phyloP scores from a whole-genome alignment of 2,113 vertebrate genomes.

The Chloebia gouldiae region DNA sequence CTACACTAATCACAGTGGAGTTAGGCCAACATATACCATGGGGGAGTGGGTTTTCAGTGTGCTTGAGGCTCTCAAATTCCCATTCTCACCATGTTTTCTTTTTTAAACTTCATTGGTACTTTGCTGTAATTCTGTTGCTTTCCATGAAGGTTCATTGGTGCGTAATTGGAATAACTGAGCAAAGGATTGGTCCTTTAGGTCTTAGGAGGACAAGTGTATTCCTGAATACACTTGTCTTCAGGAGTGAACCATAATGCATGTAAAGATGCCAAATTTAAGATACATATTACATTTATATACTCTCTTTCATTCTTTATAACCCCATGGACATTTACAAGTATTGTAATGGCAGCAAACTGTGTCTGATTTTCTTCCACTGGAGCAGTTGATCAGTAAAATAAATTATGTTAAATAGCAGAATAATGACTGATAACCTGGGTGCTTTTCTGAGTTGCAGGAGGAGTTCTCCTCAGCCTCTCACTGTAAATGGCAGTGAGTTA shows the following conservation, averaged over 20 bases:
- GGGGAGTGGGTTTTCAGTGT: background rate
- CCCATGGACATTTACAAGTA: background rate
- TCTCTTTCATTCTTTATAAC: background rate
- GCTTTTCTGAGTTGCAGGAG: background rate
- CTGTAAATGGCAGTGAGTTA: slow-evolving; percentile 3
- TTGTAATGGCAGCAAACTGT: background rate
- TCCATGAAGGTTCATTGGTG: background rate
- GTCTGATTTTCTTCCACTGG: background rate
- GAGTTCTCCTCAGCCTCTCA: background rate
- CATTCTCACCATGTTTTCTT: background rate
- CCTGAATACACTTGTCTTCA: background rate
- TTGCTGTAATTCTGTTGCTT: background rate
- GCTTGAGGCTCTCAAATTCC: background rate
- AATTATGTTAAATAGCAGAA: background rate
- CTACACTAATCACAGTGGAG: background rate
- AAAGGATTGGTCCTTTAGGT: background rate
- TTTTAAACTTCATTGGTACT: background rate
- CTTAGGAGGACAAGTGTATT: background rate
- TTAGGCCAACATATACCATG: background rate
- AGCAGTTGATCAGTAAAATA: background rate
- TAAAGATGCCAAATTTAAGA: background rate
- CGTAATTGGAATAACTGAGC: background rate
- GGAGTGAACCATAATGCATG: background rate
- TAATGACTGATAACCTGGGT: background rate
- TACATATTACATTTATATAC: background rate